Evolutionary conservation across 2,888 invertebrate genomes (phyloP), one percentile per base, ranked within the genome.

Genomic region (Drosophila eohydei): DNA sequence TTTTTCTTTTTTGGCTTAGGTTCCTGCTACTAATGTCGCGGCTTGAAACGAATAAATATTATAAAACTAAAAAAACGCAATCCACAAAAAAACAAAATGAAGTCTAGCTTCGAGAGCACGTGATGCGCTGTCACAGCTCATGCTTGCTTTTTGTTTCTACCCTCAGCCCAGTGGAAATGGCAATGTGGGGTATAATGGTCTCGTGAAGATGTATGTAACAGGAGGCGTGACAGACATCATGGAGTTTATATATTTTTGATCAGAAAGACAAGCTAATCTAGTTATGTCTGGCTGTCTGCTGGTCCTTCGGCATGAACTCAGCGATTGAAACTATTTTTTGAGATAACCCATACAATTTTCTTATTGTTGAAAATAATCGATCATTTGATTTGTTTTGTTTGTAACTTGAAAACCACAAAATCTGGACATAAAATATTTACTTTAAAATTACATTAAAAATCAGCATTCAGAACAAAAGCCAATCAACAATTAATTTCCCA

Each of bases 21-120:
- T 85, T 83, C 86, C 83, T 81, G 88, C 60, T 77, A 52, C 71
- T 68, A 70, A 74, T 60, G 69, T 57, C 70, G 67, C 50, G 58
- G 38, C 63, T 59, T 62, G 7, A 62, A 65, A 51, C 51, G 63
- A 56, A 50, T 16, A 50, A 32, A 50, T 28, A 8, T 28, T 12
- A 32, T 9, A 41, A 8, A 48, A 44, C 21, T 32, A 8, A 46
- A 30, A 46, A 54, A 50, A 50, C 32, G 61, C 51, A 46, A 44
- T 46, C 41, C 46, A 46, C 28, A 62, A 59, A 64, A 46, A 60
- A 59, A 46, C 48, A 57, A 71, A 67, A 61, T 66, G 44, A 88
- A 67, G 75, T 74, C 67, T 67, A 65, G 63, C 75, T 46, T 66
- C 32, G 70, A 63, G 73, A 75, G 76, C 83, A 89, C 83, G 83